These are phyloP conservation scores for Camponotus vicinus DNA, from an alignment of 1,140 invertebrate genomes.

Conservation along the genomic window DNA sequence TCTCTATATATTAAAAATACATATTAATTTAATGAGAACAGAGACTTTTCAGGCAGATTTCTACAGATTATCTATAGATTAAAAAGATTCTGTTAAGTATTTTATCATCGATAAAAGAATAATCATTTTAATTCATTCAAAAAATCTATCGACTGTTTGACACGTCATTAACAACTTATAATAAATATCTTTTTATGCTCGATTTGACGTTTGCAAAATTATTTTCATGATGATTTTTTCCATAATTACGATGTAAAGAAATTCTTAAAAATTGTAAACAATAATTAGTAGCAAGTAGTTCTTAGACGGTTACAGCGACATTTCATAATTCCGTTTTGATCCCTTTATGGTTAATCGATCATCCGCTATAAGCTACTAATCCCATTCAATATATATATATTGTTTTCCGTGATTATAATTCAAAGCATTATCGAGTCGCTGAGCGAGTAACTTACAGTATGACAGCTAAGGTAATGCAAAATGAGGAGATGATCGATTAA, in stretches of 20 bases:
- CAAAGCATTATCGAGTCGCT: slow-evolving; percentile 49
- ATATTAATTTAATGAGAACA: neutral
- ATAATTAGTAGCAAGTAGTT: neutral
- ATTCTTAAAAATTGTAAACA: neutral
- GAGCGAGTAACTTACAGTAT: slow-evolving; percentile 46
- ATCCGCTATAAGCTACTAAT: slow-evolving; percentile 7
- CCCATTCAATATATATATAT: slow-evolving; percentile 34
- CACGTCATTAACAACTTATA: too few relatives aligned
- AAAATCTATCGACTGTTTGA: too few relatives aligned
- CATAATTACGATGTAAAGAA: neutral
- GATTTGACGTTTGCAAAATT: too few relatives aligned
- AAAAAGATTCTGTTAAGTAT: neutral
- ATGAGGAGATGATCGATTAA: slow-evolving; percentile 62
- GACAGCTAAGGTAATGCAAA: slow-evolving; percentile 45
- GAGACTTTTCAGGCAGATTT: too few relatives aligned
- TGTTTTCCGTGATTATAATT: slow-evolving; percentile 54
- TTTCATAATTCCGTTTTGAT: slow-evolving; percentile 24
- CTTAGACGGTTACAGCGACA: neutral
- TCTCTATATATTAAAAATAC: neutral
- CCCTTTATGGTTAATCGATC: slow-evolving; percentile 36
- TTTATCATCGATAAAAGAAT: neutral
- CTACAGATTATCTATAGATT: neutral
- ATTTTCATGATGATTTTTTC: too few relatives aligned
- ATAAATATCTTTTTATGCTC: too few relatives aligned
- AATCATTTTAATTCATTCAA: too few relatives aligned